These are phyloP conservation scores for Coracias cyanogaster DNA, from an alignment of 2,797 vertebrate genomes.

Conservation along the genomic window DNA sequence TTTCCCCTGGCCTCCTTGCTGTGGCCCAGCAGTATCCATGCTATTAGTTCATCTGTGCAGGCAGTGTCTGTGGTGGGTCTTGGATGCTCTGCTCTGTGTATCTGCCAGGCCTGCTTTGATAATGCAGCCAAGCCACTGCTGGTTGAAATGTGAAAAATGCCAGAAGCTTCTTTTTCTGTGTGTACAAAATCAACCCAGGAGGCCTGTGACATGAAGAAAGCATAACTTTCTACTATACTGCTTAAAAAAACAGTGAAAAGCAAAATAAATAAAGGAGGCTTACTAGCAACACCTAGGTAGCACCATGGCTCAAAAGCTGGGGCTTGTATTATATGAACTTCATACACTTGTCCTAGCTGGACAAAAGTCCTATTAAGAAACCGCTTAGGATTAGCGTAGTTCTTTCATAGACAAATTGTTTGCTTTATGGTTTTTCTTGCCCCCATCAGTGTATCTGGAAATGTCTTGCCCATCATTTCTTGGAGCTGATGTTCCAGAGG, in stretches of 20 bases:
- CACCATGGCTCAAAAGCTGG: not conserved
- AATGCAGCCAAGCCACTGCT: slow-evolving; percentile 79
- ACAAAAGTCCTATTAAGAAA: not conserved
- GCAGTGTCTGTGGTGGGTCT: slow-evolving; percentile 81
- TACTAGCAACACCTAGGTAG: slow-evolving; percentile 13
- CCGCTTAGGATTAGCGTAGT: not conserved
- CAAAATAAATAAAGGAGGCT: slow-evolving; percentile 30
- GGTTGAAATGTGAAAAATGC: slow-evolving; percentile 77
- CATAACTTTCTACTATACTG: slow-evolving; percentile 9
- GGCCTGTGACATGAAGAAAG: slow-evolving; percentile 57
- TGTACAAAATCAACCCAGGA: slow-evolving; percentile 66
- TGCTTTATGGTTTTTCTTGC: not conserved
- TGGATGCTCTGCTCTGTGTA: slow-evolving; percentile 57
- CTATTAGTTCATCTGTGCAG: slow-evolving; percentile 75
- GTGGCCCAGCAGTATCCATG: slow-evolving; percentile 73
- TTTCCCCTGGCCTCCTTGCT: slow-evolving; percentile 66
- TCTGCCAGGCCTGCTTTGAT: slow-evolving; percentile 79
- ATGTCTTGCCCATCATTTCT: rapidly evolving
- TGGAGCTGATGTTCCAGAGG: not conserved
- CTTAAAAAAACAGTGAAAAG: slow-evolving; percentile 3
- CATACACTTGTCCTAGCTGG: not conserved
- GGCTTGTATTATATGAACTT: not conserved
- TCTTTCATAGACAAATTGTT: not conserved
- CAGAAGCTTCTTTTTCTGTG: slow-evolving; percentile 71
- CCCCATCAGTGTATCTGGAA: not conserved